Evolutionary conservation across 2,113 vertebrate species (phyloP), one percentile per base, ranked within the genome.

Genomic region (Cyanoramphus novaezelandiae): DNA sequence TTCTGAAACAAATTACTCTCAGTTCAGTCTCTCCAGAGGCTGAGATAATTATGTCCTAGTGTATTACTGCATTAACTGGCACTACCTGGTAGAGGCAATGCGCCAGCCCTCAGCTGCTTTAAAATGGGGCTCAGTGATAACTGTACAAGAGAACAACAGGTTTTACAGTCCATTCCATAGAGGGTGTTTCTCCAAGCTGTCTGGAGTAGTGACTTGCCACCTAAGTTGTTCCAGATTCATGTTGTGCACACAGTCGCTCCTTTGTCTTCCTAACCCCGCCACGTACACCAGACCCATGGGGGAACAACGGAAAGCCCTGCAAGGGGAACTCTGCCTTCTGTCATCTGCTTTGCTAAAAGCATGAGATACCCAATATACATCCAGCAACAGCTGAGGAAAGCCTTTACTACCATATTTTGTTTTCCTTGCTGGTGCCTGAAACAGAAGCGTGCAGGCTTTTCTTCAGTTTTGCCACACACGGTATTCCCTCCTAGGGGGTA

Each of bases 1-100:
- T 94, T 63, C 49, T 91, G 88, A 94, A 96, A 94, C 85, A 81
- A 90, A 90, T 81, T 83, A 31, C 72, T 86, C 92, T 60, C 67
- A 70, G 75, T 85, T 95, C 57, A 37, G 11, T 52, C 69, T 93
- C 81, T 93, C 70, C 91, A 92, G 69, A 88, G 81, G 65, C 46
- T 8, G 2, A 71, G 39, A 60, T 81, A 96, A 86, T 85, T 92
- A 86, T 1, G 16, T 74, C 74, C 65, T 64, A 52, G 49, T 62
- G 52, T 72, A 93, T 83, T 93, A 81, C 12, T 90, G 64, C 72
- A 81, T 57, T 84, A 91, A 90, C 53, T 29, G 0, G 47, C 69
- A 79, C 15, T 84, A 88, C 79, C 76, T 75, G 57, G 70, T 27
- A 91, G 35, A 77, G 57, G 82, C 87, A 94, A 41, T 0, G 0